Percentiles rank a stretch among this genome's conserved stretches.
Conservation (phyloP, 2,797 vertebrate species). For the Pyrocephalus nanus region DNA sequence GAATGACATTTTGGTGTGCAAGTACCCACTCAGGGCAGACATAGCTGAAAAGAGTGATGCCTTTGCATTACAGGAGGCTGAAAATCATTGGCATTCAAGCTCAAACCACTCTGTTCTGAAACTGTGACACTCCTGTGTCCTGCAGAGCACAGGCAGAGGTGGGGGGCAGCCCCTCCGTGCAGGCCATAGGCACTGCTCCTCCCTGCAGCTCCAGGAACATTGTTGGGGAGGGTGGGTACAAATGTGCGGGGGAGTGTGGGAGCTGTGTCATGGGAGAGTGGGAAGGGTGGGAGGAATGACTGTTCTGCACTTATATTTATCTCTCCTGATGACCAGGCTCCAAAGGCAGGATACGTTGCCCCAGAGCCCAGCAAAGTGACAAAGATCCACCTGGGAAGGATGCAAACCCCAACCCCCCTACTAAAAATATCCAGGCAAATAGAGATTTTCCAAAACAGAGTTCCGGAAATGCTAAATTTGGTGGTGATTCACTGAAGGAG, state of each 20-base stretch:
- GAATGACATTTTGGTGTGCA: not conserved
- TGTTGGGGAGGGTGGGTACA: not conserved
- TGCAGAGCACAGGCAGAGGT: not conserved
- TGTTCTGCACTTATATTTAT: not conserved
- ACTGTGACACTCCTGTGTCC: not conserved
- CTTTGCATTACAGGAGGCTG: not conserved
- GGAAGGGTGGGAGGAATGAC: not conserved
- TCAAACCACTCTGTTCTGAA: not conserved
- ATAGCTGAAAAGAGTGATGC: not conserved
- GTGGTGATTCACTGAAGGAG: not conserved
- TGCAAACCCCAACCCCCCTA: not conserved
- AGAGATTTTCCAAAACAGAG: constrained; percentile 59
- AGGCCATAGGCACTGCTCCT: not conserved
- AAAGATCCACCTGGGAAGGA: constrained; percentile 52
- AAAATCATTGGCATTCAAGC: not conserved
- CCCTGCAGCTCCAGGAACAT: not conserved
- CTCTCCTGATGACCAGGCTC: not conserved
- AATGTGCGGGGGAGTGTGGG: not conserved
- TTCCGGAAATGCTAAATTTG: constrained; percentile 61
- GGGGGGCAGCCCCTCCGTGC: not conserved
- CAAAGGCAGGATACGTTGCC: not conserved
- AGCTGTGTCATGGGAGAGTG: not conserved
- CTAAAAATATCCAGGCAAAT: constrained; percentile 55
- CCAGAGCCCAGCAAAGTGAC: not conserved
- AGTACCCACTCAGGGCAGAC: not conserved